A percentile compares a stretch with the other conserved stretches of the same genome.
Evolutionary conservation across 2,888 invertebrate species (phyloP).

Genomic region (Tenthredo amoena): DNA sequence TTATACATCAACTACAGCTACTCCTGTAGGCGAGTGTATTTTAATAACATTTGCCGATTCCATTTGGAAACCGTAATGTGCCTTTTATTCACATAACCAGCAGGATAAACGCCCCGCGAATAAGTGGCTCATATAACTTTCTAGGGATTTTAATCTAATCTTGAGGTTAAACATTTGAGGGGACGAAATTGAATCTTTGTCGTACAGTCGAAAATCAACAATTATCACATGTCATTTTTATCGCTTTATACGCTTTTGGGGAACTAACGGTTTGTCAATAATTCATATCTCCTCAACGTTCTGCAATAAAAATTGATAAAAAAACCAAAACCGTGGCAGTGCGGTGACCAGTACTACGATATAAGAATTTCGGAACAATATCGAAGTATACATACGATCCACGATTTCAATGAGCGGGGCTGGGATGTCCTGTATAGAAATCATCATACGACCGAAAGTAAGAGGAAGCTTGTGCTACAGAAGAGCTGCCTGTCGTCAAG

Average conservation of each 20-base stretch:
- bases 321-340: not conserved
- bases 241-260: not conserved
- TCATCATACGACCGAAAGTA: not conserved
- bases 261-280: not conserved
- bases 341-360: not conserved
- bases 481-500: not conserved
- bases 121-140: not conserved
- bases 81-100: not conserved
- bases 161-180: not conserved
- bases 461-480: not conserved
- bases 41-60: not conserved
- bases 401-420: not conserved
- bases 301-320: constrained; percentile 1
- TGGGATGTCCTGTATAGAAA: not conserved
- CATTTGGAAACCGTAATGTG: not conserved
- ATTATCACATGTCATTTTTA: not conserved
- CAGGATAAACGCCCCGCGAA: not conserved
- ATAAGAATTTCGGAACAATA: not conserved
- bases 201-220: not conserved
- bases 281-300: not conserved
- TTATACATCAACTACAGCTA: not conserved
- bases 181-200: not conserved
- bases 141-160: not conserved
- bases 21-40: not conserved
- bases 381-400: not conserved